Evolutionary conservation across 2,888 invertebrate species (phyloP), one percentile per base, ranked within the genome.

Genomic region (Trichogramma evanescens): DNA sequence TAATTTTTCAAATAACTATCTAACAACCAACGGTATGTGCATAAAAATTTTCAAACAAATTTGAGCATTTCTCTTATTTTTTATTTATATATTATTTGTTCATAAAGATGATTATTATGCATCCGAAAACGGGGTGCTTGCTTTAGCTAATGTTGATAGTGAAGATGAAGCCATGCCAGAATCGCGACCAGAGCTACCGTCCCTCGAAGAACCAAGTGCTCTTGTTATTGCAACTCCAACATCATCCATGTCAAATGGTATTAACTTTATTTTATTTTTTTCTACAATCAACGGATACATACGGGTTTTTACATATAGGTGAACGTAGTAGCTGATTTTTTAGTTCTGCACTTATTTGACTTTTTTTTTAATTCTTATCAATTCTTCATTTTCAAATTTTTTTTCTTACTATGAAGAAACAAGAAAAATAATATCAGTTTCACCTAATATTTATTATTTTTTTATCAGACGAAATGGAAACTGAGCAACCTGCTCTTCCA

Each of bases 101-200:
- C 9, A 73, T 63, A 72, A 71, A 69, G 69, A 67, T 55, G 68
- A 72, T 65, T 70, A 70, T 65, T 72, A 74, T 67, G 71, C 73
- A 70, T 70, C 73, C 64, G 73, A 73, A 62, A 72, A 72, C 56
- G 71, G 73, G 65, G 70, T 72, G 63, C 70, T 74, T 62, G 73
- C 72, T 56, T 71, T 74, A 58, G 71, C 71, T 41, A 70, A 68
- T 58, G 70, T 60, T 62, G 70, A 71, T 63, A 70, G 66, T 51
- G 72, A 73, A 58, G 71, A 70, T 53, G 71, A 71, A 45, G 49
- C 63, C 26, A 56, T 71, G 62, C 68, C 71, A 63, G 59, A 69
- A 58, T 63, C 71, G 43, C 72, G 76, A 69, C 72, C 75, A 62
- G 66, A 76, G 57, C 73, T 71, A 59, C 66, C 72, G 62, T 68